Percentiles rank a stretch among this genome's conserved stretches.
Conservation (phyloP, 1,140 invertebrate genomes). For the Drosophila subpulchrella region DNA sequence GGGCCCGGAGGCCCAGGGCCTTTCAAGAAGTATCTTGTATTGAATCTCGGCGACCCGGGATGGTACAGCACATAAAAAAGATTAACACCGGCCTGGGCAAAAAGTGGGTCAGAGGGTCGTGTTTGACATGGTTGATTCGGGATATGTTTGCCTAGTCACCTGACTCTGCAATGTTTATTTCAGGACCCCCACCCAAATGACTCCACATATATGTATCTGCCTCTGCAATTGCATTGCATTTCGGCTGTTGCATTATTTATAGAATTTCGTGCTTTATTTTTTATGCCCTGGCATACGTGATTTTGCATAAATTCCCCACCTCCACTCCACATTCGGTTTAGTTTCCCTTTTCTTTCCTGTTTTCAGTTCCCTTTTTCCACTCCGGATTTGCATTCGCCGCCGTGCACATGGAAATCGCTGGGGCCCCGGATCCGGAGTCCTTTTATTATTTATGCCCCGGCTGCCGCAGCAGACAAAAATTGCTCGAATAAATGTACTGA, state of each 20-base stretch:
- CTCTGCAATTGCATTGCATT: constrained; percentile 52
- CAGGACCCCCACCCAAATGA: background rate
- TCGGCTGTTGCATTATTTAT: constrained; percentile 70
- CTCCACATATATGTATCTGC: background rate
- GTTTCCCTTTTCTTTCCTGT: constrained; percentile 21
- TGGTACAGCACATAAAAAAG: constrained; percentile 61
- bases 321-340: constrained; percentile 23
- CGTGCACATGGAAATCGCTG: constrained; percentile 18
- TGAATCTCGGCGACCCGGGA: constrained; percentile 68
- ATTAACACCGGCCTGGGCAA: constrained; percentile 59
- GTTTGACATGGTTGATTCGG: constrained; percentile 44
- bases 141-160: constrained; percentile 25
- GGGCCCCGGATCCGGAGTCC: constrained; percentile 13
- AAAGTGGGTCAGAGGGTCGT: constrained; percentile 69
- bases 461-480: constrained; percentile 41
- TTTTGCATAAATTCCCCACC: constrained; percentile 56
- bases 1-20: constrained; percentile 16
- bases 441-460: constrained; percentile 49
- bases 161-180: constrained; percentile 27
- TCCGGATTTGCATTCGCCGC: constrained; percentile 30
- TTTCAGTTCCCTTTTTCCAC: constrained; percentile 3
- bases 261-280: constrained; percentile 48
- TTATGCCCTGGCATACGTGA: constrained; percentile 63
- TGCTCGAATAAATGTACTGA: constrained; percentile 53
- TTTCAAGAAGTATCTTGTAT: constrained; percentile 70